These are phyloP conservation scores for Schizaphis graminum DNA, from an alignment of 2,888 invertebrate species.

Conservation along the genomic window DNA sequence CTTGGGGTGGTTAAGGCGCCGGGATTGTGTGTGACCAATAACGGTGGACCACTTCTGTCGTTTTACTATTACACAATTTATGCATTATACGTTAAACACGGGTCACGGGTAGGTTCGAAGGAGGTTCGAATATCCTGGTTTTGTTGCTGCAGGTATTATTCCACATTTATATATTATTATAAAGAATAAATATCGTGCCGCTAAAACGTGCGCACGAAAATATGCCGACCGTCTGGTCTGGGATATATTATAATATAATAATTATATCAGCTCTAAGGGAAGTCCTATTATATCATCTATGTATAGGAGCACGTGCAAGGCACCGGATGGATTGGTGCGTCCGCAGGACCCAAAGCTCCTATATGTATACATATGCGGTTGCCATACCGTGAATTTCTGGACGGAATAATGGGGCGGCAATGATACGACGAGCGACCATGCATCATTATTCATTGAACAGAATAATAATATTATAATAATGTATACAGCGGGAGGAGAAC, in stretches of 20 bases:
- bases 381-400: neutral
- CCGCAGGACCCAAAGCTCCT: neutral
- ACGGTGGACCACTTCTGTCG: neutral
- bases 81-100: neutral
- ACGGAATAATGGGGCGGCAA: neutral
- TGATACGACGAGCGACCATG: neutral
- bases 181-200: neutral
- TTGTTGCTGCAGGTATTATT: neutral
- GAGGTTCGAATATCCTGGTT: neutral
- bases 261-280: neutral
- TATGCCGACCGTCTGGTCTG: neutral
- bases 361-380: no score
- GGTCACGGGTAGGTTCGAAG: neutral
- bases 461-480: neutral
- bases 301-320: neutral
- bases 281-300: neutral
- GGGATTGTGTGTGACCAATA: neutral
- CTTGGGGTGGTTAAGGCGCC: neutral
- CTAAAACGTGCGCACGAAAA: neutral
- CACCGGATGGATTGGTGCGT: neutral
- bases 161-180: neutral
- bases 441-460: neutral
- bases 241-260: neutral
- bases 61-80: conserved; percentile 5
- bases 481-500: neutral